Base-by-base conservation (phyloP, 2,797 vertebrate species). In the Mormyrus proboscirostris region DNA sequence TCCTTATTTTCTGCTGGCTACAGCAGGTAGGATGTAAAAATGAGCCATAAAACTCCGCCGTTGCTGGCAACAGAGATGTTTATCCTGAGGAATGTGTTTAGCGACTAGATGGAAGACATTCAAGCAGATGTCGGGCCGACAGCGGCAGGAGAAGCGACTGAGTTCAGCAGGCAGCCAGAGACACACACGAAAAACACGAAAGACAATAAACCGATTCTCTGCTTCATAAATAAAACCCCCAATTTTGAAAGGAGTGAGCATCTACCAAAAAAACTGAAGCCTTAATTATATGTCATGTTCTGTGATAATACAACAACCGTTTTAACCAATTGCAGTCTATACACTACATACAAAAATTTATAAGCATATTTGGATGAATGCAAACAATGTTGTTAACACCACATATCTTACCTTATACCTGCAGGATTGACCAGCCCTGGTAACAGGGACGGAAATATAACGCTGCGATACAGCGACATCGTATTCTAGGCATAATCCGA, bases 1-100 rank as follows among this genome's bases (percentile, higher is more conserved):
- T 79, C 73, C 73, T 79, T 79, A 79, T 79, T 47, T 44, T 79
- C 73, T 79, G 73, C 38, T 79, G 73, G 73, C 41, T 79, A 79
- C 38, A 47, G 73, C 73, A 79, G 73, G 73, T 41, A 79, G 73
- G 73, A 47, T 79, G 73, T 79, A 47, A 79, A 79, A 44, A 79
- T 79, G 73, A 79, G 73, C 38, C 38, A 79, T 79, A 79, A 79
- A 79, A 79, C 41, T 41, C 41, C 16, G 8, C 33, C 14, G 19
- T 79, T 3, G 73, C 73, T 44, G 73, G 73, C 73, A n/a, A 79
- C 38, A 47, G 73, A 79, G 73, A 47, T 79, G 38, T 79, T 79
- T 47, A 79, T 79, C 73, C 47, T 41, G 73, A 79, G 41, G 38
- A 79, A 79, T 79, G 41, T 19, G 73, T 79, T 79, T 79, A 44